A percentile compares a stretch with the other conserved stretches of the same genome.
These are phyloP conservation scores for Alectoris magna DNA, from an alignment of 2,797 vertebrate species.

Conservation along the genomic window DNA sequence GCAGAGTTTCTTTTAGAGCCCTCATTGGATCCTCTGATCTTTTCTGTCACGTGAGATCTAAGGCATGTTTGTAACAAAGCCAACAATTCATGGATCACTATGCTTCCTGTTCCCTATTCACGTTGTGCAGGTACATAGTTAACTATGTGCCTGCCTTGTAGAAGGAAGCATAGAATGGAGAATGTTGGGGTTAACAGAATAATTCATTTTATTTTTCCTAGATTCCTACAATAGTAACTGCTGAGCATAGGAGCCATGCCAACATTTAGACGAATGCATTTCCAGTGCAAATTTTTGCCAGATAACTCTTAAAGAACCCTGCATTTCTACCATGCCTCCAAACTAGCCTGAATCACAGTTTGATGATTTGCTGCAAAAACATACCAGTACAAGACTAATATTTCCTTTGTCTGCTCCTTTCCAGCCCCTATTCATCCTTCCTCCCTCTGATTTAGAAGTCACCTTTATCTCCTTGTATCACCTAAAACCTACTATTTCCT, in stretches of 20 bases:
- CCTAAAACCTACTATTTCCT: background rate
- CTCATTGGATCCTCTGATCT: background rate
- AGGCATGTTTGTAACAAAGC: background rate
- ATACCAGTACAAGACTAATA: background rate
- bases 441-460: background rate
- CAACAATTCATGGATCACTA: background rate
- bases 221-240: background rate
- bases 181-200: background rate
- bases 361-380: background rate
- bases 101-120: background rate
- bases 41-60: background rate
- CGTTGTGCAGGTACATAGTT: background rate
- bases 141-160: background rate
- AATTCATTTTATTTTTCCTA: background rate
- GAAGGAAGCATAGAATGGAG: background rate
- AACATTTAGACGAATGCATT: background rate
- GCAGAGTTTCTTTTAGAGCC: background rate
- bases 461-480: background rate
- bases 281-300: background rate
- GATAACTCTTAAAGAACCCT: background rate
- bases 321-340: background rate
- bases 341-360: background rate
- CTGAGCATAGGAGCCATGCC: background rate
- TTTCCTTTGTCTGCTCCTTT: background rate
- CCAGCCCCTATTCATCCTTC: background rate